phyloP scores from a whole-genome alignment of 2,797 vertebrate genomes.

The Lithobates sylvaticus region DNA sequence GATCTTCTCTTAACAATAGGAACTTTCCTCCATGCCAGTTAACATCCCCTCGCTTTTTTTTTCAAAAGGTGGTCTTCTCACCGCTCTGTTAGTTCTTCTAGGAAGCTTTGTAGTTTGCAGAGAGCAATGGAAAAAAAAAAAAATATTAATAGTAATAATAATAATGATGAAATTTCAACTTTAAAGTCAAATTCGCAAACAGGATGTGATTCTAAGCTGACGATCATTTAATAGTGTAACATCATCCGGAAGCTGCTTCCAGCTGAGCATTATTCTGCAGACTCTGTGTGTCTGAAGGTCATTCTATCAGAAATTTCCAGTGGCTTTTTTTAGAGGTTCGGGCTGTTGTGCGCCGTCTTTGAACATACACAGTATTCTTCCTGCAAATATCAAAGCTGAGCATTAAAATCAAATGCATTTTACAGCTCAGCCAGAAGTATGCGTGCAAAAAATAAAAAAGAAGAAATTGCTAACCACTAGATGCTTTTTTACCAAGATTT shows the following conservation, averaged over 20 bases:
- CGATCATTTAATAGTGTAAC: constrained; percentile 14
- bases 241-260: constrained; percentile 17
- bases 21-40: neutral
- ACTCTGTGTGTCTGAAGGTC: constrained; percentile 4
- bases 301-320: constrained; percentile 31
- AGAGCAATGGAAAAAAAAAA: constrained; percentile 15
- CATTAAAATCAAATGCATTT: no score
- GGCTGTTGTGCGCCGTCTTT: constrained; percentile 5
- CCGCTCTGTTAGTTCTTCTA: constrained; percentile 17
- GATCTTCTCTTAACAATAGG: neutral
- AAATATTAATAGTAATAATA: neutral
- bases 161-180: constrained; percentile 28
- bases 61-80: neutral
- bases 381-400: no score
- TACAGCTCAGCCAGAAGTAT: no score
- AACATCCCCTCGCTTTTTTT: neutral
- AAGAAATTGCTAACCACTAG: no score
- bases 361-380: neutral
- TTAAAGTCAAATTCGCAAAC: constrained; percentile 32
- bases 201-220: constrained; percentile 27
- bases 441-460: no score
- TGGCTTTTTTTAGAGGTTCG: constrained; percentile 9
- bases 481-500: no score
- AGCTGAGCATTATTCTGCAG: constrained; percentile 11
- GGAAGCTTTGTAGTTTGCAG: constrained; percentile 11